phyloP scores from a whole-genome alignment of 2,888 invertebrate genomes.

The Drosophila paracracens region DNA sequence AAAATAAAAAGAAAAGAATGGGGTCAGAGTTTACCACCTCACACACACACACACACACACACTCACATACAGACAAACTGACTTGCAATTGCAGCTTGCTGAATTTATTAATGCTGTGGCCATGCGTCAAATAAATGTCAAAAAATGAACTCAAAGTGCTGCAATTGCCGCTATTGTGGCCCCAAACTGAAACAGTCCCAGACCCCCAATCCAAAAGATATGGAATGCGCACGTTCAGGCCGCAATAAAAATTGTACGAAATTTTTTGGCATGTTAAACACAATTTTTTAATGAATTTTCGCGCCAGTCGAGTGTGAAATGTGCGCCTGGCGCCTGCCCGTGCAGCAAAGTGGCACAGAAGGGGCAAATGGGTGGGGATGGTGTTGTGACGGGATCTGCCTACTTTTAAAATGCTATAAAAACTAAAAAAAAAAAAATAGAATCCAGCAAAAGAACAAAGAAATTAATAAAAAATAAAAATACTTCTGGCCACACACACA shows the following conservation, averaged over 20 bases:
- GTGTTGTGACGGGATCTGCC: constrained; percentile 33
- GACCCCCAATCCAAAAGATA: constrained; percentile 21
- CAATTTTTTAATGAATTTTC: constrained; percentile 83
- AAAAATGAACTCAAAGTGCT: constrained; percentile 71
- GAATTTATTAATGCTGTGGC: constrained; percentile 72
- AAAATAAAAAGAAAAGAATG: constrained; percentile 10
- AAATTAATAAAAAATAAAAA: constrained; percentile 43
- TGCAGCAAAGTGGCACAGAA: not conserved
- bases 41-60: not conserved
- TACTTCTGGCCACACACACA: constrained; percentile 56
- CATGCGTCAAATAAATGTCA: constrained; percentile 83
- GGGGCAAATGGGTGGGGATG: not conserved
- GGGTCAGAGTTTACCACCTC: constrained; percentile 32
- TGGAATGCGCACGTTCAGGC: constrained; percentile 43
- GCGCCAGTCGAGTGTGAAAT: constrained; percentile 84
- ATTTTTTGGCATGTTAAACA: constrained; percentile 67
- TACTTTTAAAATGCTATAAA: constrained; percentile 73
- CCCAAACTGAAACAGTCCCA: constrained; percentile 7
- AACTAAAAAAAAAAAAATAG: constrained; percentile 46
- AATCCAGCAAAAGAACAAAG: constrained; percentile 19
- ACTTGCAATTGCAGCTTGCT: constrained; percentile 43
- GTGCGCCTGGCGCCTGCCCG: constrained; percentile 51
- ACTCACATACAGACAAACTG: not conserved
- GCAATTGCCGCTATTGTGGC: constrained; percentile 50
- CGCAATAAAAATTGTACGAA: constrained; percentile 66